phyloP scores from a whole-genome alignment of 2,113 vertebrate genomes.

The Lycocorax pyrrhopterus region DNA sequence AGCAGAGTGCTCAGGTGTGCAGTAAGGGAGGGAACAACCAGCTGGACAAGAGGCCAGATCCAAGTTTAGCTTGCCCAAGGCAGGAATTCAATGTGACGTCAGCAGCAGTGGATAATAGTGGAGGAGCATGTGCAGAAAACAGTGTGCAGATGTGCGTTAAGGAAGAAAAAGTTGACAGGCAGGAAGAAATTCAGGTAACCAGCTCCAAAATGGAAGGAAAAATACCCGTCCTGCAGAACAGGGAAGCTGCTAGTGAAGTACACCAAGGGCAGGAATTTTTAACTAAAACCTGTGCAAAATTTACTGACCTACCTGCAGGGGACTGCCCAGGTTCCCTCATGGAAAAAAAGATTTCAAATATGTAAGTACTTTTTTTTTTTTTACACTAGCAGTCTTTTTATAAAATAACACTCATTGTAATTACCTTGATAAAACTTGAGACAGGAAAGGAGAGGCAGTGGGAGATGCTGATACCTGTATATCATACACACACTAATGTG shows the following conservation, averaged over 20 bases:
- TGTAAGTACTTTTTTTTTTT: slow-evolving; percentile 73
- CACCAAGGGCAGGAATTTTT: slow-evolving; percentile 52
- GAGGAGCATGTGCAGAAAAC: background rate
- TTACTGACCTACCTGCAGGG: slow-evolving; percentile 70
- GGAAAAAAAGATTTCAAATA: slow-evolving; percentile 65
- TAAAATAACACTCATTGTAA: background rate
- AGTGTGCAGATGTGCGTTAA: background rate
- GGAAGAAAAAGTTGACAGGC: background rate
- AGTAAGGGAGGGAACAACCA: background rate
- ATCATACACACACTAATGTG: background rate
- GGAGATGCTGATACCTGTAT: background rate
- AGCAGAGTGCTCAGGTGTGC: background rate
- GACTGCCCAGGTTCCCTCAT: slow-evolving; percentile 37
- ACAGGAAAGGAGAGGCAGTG: background rate
- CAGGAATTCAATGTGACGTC: background rate
- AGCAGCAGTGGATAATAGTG: background rate
- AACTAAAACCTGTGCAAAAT: slow-evolving; percentile 77
- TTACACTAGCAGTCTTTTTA: background rate
- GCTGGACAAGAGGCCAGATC: background rate
- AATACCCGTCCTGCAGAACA: background rate
- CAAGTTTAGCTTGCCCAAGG: background rate
- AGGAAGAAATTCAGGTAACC: background rate
- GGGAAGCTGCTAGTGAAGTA: background rate
- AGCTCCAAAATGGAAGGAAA: background rate
- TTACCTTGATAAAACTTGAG: slow-evolving; percentile 11